Percentiles rank a stretch among this genome's conserved stretches.
These are phyloP conservation scores for Drosophila ohnishii DNA, from an alignment of 1,140 invertebrate species.

Conservation along the genomic window DNA sequence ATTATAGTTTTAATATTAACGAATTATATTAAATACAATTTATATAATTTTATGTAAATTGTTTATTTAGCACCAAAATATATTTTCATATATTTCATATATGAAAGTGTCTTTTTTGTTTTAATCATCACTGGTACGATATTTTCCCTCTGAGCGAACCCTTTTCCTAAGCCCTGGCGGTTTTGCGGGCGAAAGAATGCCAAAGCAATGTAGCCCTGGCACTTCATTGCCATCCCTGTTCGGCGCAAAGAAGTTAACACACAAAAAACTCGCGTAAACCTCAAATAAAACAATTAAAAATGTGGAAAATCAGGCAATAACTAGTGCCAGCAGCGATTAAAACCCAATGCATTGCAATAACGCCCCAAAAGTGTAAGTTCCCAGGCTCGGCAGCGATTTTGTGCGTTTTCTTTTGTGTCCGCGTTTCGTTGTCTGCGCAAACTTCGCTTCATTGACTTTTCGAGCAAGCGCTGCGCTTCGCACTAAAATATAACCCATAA, in stretches of 20 bases:
- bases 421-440: conserved; percentile 63
- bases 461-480: conserved; percentile 31
- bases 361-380: conserved; percentile 48
- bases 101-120: too few relatives aligned
- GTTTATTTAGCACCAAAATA: too few relatives aligned
- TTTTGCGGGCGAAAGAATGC: conserved; percentile 68
- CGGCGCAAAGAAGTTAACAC: conserved; percentile 49
- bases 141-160: neutral
- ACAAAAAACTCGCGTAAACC: conserved; percentile 41
- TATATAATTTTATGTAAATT: neutral
- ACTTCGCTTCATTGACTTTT: conserved; percentile 78
- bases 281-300: conserved; percentile 35
- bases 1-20: neutral
- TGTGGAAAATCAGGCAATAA: conserved; percentile 3
- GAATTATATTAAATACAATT: neutral
- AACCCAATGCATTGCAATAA: conserved; percentile 4
- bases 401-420: conserved; percentile 72
- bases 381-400: conserved; percentile 23
- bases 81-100: too few relatives aligned
- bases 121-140: neutral
- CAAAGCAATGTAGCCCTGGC: conserved; percentile 24
- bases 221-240: conserved; percentile 30
- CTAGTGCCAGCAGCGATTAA: conserved; percentile 15
- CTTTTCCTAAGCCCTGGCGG: conserved; percentile 31
- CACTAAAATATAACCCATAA: conserved; percentile 20